Base-by-base conservation (phyloP, 1,140 invertebrate genomes). In the Drosophila chauvacae region DNA sequence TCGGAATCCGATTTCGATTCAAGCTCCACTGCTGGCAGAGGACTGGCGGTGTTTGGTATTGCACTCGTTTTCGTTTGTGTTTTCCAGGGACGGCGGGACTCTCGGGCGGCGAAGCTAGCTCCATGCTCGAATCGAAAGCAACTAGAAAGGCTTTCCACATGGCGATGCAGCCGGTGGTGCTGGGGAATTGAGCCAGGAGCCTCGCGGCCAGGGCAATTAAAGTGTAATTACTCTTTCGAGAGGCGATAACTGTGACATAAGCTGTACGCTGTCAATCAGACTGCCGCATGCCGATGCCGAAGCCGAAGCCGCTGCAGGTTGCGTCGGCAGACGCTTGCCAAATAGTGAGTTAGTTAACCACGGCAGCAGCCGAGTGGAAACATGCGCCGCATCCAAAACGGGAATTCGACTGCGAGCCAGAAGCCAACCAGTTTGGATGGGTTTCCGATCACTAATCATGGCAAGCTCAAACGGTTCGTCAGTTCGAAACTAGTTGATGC, bases 1-100 rank as follows among this genome's bases (percentile, higher is more conserved):
- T 23, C 20, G 35, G 53, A 39, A 56, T 56, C 53, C 53, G 53
- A 56, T 56, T 60, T 66, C 48, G 48, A 53, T 76, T 68, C 35
- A 56, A 18, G 13, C 41, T 62, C 28, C 59, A 23, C 28, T 41
- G n/a, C 45, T 65, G 18, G 26, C 39, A 3, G 44, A 23, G n/a
- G 18, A 18, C 18, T 47, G 45, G n/a, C 41, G 4, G 23, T 53
- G 26, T 35, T 20, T 48, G 45, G 50, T 33, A 47, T 28, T 41
- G 57, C 59, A 56, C 69, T 71, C 77, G 56, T 56, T 80, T 80
- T 80, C 76, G 76, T 63, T 84, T 73, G 28, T 35, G 41, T 37
- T 47, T n/a, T 47, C 20, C 20, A 37, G 33, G 18, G 23, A 20
- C 33, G 51, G 37, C 30, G 51, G 37, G 14, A 23, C 10, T 20